Evolutionary conservation across 2,113 vertebrate genomes (phyloP), one percentile per base, ranked within the genome.

Genomic region (Petromus typicus): DNA sequence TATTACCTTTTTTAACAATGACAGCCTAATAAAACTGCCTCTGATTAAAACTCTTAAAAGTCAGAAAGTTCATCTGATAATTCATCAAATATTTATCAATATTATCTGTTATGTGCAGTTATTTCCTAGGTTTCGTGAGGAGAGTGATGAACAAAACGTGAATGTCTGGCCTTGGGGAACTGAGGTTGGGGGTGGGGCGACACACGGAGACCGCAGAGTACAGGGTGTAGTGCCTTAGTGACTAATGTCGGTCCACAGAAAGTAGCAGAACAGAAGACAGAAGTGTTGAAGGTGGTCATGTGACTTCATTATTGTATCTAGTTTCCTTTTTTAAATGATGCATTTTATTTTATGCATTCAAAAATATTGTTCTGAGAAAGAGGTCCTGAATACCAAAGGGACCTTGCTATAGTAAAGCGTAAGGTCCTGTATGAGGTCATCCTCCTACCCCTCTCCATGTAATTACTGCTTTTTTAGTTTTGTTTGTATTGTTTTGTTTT

Each of bases 1-100:
- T 90, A 34, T 84, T 66, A 17, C 86, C 86, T 92, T 95, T 86
- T 63, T 83, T 85, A 93, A 95, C 27, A 37, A 73, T 84, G 25
- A 61, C n/a, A 79, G 43, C 66, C 48, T 79, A 34, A 56, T 54
- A 82, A 90, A 61, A 57, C 64, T 85, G 81, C 34, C 64, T 81
- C 75, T 61, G 57, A 85, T 59, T 95, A 32, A 75, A 84, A 22
- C 83, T 87, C 57, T 75, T 71, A 76, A 76, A 54, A 85, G 57
- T 75, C 7, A 81, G 48, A 48, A 86, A 25, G 20, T 84, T 87
- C 45, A 20, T 91, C 91, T 95, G 89, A 37, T 76, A 59, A 56
- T 67, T 43, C 51, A 86, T 3, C 83, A 80, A 40, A 69, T 89
- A 67, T 14, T 84, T 83, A 34, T 0, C 59, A 37, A 90, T n/a